Evolutionary conservation across 2,797 vertebrate species (phyloP), one percentile per base, ranked within the genome.

Genomic region (Gastrophryne carolinensis): DNA sequence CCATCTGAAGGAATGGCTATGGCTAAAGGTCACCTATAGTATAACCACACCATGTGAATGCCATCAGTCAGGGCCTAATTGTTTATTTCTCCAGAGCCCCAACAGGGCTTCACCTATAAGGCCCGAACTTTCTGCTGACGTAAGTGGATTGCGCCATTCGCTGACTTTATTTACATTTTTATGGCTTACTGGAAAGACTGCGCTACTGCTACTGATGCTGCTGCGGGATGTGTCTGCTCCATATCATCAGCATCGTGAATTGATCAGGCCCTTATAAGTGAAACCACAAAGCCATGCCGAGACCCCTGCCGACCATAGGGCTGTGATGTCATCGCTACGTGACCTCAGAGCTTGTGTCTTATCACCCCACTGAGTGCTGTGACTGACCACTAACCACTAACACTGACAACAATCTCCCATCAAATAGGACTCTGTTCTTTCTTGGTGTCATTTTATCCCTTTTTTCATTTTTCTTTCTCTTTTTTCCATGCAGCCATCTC

Each of bases 181-280:
- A 62, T n/a, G 57, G 62, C 50, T 32, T 62, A 52, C 69, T 53
- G 69, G 44, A 72, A 72, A 52, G 50, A 30, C 23, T n/a, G n/a
- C n/a, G n/a, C n/a, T n/a, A n/a, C n/a, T n/a, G n/a, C n/a, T n/a
- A n/a, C n/a, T 49, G 50, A 50, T 61, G 21, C 24, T 23, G 29
- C 34, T 35, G 37, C 6, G 6, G 12, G 23, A 29, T 65, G 34
- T 24, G 3, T 61, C 27, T 26, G 35, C 13, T 13, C 24, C 23
- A 47, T 49, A 65, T 67, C 47, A 75, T 66, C 13, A 44, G 27
- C 72, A 67, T 50, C 72, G 66, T 75, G 72, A 58, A 75, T 56
- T 50, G 54, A 34, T 66, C 37, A 17, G 44, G 30, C n/a, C n/a
- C 41, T 29, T 26, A 74, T 74, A 74, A 66, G 58, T 29, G n/a